These are phyloP conservation scores for Folsomia manolachei DNA, from an alignment of 2,888 invertebrate species.

Conservation along the genomic window DNA sequence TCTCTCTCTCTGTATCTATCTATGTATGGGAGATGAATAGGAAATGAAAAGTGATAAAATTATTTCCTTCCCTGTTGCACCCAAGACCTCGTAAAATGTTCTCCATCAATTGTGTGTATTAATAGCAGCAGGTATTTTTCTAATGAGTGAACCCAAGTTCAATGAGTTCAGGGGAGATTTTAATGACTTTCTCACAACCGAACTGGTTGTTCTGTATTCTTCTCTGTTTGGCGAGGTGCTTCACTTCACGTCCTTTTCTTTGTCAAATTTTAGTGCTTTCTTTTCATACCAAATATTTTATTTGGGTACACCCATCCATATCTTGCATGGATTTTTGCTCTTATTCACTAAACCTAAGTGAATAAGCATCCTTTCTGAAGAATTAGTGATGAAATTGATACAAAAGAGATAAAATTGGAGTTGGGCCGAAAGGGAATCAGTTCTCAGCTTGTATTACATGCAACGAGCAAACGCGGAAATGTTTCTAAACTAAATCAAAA, in stretches of 20 bases:
- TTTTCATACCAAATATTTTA: constrained; percentile 4
- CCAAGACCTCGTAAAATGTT: constrained; percentile 18
- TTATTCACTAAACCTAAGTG: not conserved
- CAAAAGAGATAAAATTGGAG: constrained; percentile 9
- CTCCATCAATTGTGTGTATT: constrained; percentile 11
- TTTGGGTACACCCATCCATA: not conserved
- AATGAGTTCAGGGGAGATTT: constrained; percentile 13
- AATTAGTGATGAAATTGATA: constrained; percentile 10
- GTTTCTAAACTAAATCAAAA: not conserved
- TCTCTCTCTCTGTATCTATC: too few species aligned
- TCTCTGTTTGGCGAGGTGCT: too few species aligned
- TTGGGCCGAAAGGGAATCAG: not conserved
- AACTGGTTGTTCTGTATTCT: not conserved
- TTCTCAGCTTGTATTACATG: not conserved
- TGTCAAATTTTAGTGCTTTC: constrained; percentile 1
- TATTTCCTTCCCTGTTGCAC: constrained; percentile 6
- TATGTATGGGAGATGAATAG: constrained; percentile 1
- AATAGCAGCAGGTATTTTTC: constrained; percentile 8
- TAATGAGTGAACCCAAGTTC: constrained; percentile 14
- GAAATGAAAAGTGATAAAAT: constrained; percentile 11
- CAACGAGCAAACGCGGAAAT: not conserved
- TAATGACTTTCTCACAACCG: constrained; percentile 24
- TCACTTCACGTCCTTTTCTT: not conserved
- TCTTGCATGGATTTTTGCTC: not conserved
- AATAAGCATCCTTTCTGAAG: not conserved